Evolutionary conservation across 2,888 invertebrate species (phyloP), one percentile per base, ranked within the genome.

Genomic region (Papilio gigon): DNA sequence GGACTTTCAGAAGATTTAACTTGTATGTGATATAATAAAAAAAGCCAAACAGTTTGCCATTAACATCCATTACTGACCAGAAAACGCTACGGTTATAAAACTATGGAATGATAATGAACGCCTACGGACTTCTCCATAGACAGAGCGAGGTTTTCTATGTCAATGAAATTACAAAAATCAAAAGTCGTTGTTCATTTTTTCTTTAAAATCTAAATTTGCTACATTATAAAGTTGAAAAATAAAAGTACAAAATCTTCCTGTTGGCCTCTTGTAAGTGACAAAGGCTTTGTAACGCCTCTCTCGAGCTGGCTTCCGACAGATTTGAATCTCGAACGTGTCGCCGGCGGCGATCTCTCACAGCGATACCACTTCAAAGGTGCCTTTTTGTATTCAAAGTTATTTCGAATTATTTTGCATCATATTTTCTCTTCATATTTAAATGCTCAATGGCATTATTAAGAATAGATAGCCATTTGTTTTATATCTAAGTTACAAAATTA

Each of bases 321-420:
- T 68, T 64, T 68, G 68, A 68, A 68, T 68, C 64, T 68, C 68
- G 68, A 65, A 60, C 68, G 64, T 63, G 59, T 40, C 60, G 59
- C 68, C 25, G 17, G 44, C 22, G 67, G 67, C 63, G 67, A 9
- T 44, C 67, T 63, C 60, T 64, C 59, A 14, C 50, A 20, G 47
- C 33, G 56, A 68, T 58, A 42, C 62, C 56, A 44, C 63, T 58
- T 56, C 53, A 62, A 42, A 14, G 53, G 20, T 33, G 42, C 42
- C 63, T 64, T 68, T 63, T 64, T 47, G 47, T 59, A 59, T 25
- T 17, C 42, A 42, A 59, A 17, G 20, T 63, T 63, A 68, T 65
- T 65, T 30, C 47, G 35, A 20, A 58, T 37, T 47, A 58, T 58
- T 64, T 59, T 30, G n/a, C 4, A 30, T 53, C 9, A n/a, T 22